Evolutionary conservation across 2,797 vertebrate genomes (phyloP).

Genomic region (Anguilla anguilla): DNA sequence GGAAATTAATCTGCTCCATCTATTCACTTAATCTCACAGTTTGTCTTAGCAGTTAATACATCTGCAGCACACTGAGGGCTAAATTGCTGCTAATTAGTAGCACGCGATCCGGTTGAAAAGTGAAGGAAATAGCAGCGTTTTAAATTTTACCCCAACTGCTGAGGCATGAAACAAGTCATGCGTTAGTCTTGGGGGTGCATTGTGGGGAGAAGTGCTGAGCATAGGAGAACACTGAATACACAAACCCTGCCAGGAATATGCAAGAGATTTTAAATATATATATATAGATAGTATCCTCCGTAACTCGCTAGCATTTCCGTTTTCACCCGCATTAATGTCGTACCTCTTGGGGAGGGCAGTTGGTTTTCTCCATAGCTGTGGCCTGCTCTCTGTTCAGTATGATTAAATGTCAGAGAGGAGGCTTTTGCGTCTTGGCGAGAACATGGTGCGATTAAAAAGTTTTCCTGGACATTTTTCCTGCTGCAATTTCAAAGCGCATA

Average conservation of each 20-base stretch:
- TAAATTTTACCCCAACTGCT: neutral
- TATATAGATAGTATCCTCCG: neutral
- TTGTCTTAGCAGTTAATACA: conserved; percentile 28
- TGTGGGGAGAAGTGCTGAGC: neutral
- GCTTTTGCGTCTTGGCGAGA: neutral
- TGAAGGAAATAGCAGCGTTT: conserved; percentile 12
- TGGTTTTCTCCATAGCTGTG: neutral
- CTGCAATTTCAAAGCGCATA: neutral
- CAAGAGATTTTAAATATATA: neutral
- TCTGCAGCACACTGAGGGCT: conserved; percentile 13
- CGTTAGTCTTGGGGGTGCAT: neutral
- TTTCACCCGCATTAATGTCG: neutral
- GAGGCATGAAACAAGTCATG: neutral
- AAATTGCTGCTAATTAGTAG: conserved; percentile 23
- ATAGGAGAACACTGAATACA: neutral
- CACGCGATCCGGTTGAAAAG: conserved; percentile 22
- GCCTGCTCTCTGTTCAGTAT: neutral
- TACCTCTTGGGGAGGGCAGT: neutral
- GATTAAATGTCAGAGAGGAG: neutral
- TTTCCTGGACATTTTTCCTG: neutral
- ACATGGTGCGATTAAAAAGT: neutral
- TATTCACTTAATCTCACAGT: conserved; percentile 25
- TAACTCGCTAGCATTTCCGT: neutral
- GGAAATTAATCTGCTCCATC: conserved; percentile 18
- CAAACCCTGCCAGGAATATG: neutral